Base-by-base conservation (phyloP, 2,888 invertebrate species). In the Geotrupes spiniger region DNA sequence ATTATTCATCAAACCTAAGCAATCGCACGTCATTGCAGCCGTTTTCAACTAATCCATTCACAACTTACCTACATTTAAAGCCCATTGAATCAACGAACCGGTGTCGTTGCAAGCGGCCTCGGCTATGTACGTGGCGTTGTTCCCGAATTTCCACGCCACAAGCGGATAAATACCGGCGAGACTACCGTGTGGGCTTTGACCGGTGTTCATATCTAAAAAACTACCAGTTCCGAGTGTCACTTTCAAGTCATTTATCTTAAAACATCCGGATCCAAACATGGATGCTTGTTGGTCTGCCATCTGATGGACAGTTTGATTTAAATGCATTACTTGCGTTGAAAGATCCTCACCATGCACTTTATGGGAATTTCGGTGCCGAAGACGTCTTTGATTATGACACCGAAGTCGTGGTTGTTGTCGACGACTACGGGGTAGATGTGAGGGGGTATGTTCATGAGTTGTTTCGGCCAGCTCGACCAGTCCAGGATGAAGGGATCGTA, bases 141-240 rank as follows among this genome's bases (percentile, higher is more conserved):
- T 70, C 2, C 76, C 74, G 26, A 83, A 74, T 56, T 78, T 78
- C 96, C 97, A 98, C 0, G 87, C 96, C 26, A 97, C 87, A 15
- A 97, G 74, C 0, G 98, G 97, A 74, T 95, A 95, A 27, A 95
- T 77, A 0, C 94, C 95, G 42, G 84, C 82, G 2, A 89, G 74
- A 37, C 91, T 90, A 0, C 92, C 88, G 65, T 90, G 89, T 0
- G 93, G 87, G 52, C 76, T 68, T 0, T 63, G 56, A 0, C 89
- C 90, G 0, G 93, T 92, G 66, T 92, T 87, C 26, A 93, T 81
- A 68, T 93, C 83, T 33, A 95, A 74, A 73, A 96, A 96, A 0
- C 89, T 87, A 0, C 96, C 96, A 0, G 95, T 96, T 0, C 95
- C 95, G 76, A 96, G 79, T 0, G 94, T 94, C 1, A 94, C 75